Conservation (phyloP, 1,140 invertebrate species). For the Ruditapes philippinarum region DNA sequence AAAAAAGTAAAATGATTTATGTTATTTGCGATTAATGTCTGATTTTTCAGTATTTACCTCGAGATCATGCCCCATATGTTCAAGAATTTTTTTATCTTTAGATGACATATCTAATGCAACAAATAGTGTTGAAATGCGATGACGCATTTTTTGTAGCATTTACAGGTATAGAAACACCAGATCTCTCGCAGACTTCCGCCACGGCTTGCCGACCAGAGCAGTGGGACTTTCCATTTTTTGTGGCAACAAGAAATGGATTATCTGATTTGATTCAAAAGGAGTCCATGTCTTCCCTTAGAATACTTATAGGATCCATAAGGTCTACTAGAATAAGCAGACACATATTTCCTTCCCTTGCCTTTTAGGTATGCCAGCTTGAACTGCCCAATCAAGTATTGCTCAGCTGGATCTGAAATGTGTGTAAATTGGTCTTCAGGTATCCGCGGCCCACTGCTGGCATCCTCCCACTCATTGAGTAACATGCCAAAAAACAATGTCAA, state of each 20-base stretch:
- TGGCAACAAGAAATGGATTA: conserved; percentile 60
- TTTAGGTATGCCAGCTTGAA: conserved; percentile 56
- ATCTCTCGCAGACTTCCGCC: conserved; percentile 28
- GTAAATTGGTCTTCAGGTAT: no score
- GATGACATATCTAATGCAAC: conserved; percentile 53
- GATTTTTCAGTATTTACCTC: no score
- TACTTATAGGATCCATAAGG: conserved; percentile 33
- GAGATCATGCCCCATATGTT: conserved; percentile 54
- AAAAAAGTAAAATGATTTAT: no score
- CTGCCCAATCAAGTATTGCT: conserved; percentile 55
- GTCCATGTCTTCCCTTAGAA: conserved; percentile 47
- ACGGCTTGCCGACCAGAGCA: conserved; percentile 66
- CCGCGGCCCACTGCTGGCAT: no score
- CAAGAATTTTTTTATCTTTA: conserved; percentile 4
- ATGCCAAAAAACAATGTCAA: no score
- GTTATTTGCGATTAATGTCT: no score
- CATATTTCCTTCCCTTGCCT: conserved; percentile 64
- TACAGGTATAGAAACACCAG: conserved; percentile 33
- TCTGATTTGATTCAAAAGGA: conserved; percentile 30
- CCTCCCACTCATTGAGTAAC: no score
- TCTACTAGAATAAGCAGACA: conserved; percentile 55
- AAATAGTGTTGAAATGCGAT: conserved; percentile 59
- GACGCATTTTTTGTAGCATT: conserved; percentile 61
- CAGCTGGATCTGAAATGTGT: conserved; percentile 69
- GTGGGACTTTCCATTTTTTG: conserved; percentile 47